phyloP scores from a whole-genome alignment of 2,888 invertebrate species.

The Andrena fulva region DNA sequence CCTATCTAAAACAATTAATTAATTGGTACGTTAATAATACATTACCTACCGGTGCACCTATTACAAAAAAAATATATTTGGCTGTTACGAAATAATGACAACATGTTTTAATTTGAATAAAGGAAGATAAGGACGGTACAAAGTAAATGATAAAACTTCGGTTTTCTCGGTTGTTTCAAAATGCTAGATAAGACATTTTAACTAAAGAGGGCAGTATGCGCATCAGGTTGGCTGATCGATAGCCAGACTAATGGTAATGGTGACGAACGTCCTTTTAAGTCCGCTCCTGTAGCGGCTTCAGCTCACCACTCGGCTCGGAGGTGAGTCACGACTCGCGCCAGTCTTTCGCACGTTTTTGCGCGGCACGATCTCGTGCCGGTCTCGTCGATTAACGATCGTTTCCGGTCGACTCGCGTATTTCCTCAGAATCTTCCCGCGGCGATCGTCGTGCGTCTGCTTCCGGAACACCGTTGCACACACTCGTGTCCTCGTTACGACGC shows the following conservation, averaged over 20 bases:
- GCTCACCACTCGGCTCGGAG: conserved; percentile 47
- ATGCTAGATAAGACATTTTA: too few relatives aligned
- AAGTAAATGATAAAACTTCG: too few relatives aligned
- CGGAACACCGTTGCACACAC: conserved; percentile 37
- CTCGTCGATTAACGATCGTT: conserved; percentile 77
- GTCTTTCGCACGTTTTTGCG: conserved; percentile 79
- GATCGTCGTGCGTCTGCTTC: conserved; percentile 24
- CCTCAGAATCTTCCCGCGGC: conserved; percentile 29
- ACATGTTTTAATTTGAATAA: too few relatives aligned
- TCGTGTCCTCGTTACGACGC: conserved; percentile 30
- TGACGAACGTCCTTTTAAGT: conserved; percentile 40
- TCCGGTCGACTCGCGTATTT: conserved; percentile 67
- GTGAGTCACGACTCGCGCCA: conserved; percentile 70
- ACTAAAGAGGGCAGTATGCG: too few relatives aligned
- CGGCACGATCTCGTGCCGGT: conserved; percentile 59
- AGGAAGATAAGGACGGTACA: too few relatives aligned
- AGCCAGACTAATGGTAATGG: conserved; percentile 18
- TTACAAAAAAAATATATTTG: too few relatives aligned
- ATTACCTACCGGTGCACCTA: too few relatives aligned
- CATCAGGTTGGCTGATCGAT: conserved; percentile 14
- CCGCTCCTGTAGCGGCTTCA: conserved; percentile 37
- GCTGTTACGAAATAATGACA: too few relatives aligned
- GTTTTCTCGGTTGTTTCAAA: too few relatives aligned
- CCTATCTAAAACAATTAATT: too few relatives aligned
- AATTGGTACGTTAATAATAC: too few relatives aligned